A percentile compares a stretch with the other conserved stretches of the same genome.
phyloP scores from a whole-genome alignment of 2,113 vertebrate species.

The Callionymus lyra region DNA sequence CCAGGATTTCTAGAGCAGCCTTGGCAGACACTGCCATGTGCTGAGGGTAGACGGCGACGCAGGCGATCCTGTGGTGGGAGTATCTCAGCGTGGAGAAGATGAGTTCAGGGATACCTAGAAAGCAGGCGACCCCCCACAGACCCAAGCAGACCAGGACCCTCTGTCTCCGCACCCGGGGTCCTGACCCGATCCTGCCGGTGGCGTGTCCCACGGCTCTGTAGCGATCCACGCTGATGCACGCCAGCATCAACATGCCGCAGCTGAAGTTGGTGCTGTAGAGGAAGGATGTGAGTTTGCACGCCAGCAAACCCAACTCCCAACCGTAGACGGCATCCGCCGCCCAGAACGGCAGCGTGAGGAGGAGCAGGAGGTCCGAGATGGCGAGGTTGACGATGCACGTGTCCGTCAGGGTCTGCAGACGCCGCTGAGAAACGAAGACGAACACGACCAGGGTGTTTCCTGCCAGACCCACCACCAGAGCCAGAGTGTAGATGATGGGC shows the following conservation, averaged over 20 bases:
- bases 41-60: constrained; percentile 67
- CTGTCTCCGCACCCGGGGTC: constrained; percentile 10
- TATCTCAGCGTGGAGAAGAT: constrained; percentile 72
- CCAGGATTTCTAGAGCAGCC: constrained; percentile 75
- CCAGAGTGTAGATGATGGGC: constrained; percentile 74
- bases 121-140: constrained; percentile 70
- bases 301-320: constrained; percentile 71
- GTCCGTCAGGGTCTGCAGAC: constrained; percentile 77
- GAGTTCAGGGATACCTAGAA: constrained; percentile 79
- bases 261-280: constrained; percentile 86
- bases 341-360: constrained; percentile 89
- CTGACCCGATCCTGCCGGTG: constrained; percentile 5
- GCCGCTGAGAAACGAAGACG: constrained; percentile 75
- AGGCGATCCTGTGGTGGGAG: constrained; percentile 50
- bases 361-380: constrained; percentile 79
- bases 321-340: constrained; percentile 77
- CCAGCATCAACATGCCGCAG: constrained; percentile 85
- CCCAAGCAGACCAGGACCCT: constrained; percentile 44
- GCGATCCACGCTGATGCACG: constrained; percentile 86
- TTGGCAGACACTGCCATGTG: constrained; percentile 67
- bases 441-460: constrained; percentile 81
- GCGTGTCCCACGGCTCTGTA: constrained; percentile 61
- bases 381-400: constrained; percentile 85
- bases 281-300: constrained; percentile 82
- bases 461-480: constrained; percentile 75